Evolutionary conservation across 2,113 vertebrate genomes (phyloP).

Genomic region (Emberiza fucata): DNA sequence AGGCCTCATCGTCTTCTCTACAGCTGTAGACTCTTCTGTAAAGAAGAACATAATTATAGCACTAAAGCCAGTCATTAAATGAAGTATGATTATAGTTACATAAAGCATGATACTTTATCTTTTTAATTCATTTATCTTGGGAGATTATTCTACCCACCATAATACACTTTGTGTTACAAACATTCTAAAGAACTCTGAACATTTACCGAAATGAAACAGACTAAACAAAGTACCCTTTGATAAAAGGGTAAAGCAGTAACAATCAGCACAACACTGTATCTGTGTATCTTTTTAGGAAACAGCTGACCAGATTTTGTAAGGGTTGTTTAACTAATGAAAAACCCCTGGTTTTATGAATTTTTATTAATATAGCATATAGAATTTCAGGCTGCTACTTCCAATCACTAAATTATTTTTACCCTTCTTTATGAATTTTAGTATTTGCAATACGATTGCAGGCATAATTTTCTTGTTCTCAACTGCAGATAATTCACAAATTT

Average conservation of each 20-base stretch:
- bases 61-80: not conserved
- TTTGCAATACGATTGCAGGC: not conserved
- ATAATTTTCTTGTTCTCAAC: not conserved
- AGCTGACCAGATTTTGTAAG: not conserved
- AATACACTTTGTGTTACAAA: not conserved
- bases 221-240: not conserved
- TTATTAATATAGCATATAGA: not conserved
- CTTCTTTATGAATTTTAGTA: not conserved
- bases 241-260: not conserved
- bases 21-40: constrained; percentile 75
- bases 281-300: not conserved
- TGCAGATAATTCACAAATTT: not conserved
- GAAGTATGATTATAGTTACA: not conserved
- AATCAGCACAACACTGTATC: not conserved
- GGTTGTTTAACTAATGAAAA: not conserved
- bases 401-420: not conserved
- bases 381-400: not conserved
- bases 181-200: not conserved
- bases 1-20: constrained; percentile 78
- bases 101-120: not conserved
- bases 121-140: constrained; percentile 7
- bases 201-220: not conserved
- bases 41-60: constrained; percentile 42
- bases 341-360: not conserved
- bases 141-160: not conserved